phyloP scores from a whole-genome alignment of 2,113 vertebrate species.

The Anolis sagrei region DNA sequence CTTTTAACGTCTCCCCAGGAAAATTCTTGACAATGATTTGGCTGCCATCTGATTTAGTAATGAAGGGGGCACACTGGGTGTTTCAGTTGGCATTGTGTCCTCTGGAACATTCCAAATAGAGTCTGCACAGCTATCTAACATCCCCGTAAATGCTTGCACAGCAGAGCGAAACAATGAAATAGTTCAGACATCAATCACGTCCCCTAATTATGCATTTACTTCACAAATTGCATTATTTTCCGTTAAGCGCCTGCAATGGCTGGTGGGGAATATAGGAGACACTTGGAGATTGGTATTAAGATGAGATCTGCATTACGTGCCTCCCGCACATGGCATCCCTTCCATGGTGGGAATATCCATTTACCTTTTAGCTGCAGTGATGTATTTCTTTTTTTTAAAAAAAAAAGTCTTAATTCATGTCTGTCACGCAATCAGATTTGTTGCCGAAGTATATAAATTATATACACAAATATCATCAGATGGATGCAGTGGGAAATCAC shows the following conservation, averaged over 20 bases:
- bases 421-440: slow-evolving; percentile 73
- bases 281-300: slow-evolving; percentile 50
- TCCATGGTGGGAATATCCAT: slow-evolving; percentile 62
- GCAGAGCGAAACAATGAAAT: slow-evolving; percentile 70
- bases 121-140: slow-evolving; percentile 42
- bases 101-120: slow-evolving; percentile 43
- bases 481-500: slow-evolving; percentile 62
- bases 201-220: slow-evolving; percentile 71
- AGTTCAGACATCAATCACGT: slow-evolving; percentile 71
- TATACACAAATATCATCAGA: slow-evolving; percentile 66
- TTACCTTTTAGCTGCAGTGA: slow-evolving; percentile 63
- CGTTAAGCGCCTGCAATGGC: slow-evolving; percentile 51
- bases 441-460: slow-evolving; percentile 70
- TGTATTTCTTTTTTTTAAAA: slow-evolving; percentile 45
- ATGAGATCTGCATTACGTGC: slow-evolving; percentile 56
- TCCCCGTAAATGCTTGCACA: slow-evolving; percentile 57
- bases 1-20: slow-evolving; percentile 29
- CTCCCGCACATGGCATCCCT: slow-evolving; percentile 36
- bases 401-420: slow-evolving; percentile 70
- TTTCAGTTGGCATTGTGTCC: slow-evolving; percentile 44
- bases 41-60: slow-evolving; percentile 32
- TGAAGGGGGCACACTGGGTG: slow-evolving; percentile 14
- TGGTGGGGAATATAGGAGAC: slow-evolving; percentile 44
- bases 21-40: slow-evolving; percentile 29
- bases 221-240: slow-evolving; percentile 59